Evolutionary conservation across 2,113 vertebrate species (phyloP), one percentile per base, ranked within the genome.

Genomic region (Atherinomorus stipes): DNA sequence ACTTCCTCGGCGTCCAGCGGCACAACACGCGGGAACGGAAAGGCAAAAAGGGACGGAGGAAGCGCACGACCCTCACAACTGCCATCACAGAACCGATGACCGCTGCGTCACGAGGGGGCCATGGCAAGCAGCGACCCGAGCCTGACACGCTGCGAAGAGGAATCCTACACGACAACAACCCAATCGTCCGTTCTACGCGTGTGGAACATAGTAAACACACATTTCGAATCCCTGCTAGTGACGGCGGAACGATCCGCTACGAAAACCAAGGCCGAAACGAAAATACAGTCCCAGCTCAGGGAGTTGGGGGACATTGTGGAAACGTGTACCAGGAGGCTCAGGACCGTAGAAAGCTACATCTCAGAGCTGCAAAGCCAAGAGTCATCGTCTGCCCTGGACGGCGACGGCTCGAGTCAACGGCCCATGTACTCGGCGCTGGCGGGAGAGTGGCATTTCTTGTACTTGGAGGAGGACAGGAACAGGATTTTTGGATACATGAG

Each of bases 371-470:
- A n/a, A 6, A 4, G 2, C 1, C 16, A 7, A 11, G 61, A 64
- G 2, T 2, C 1, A 1, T 9, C 5, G 0, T 13, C 1, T 5
- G 10, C n/a, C n/a, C n/a, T 4, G 15, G 6, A 1, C 5, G 1
- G 16, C 5, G 23, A 16, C 3, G 11, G 7, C 22, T 11, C 51
- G 4, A 19, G 3, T 1, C 1, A 23, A 1, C 4, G 0, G 3
- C 21, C 3, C 12, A 1, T 7, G 6, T 16, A 16, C 16, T 5
- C 19, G 6, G 21, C n/a, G 4, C 52, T 68, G 0, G 22, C 1
- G 2, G 71, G 71, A 1, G 71, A 64, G 4, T 73, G 71, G 71
- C 60, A 56, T n/a, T 73, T 73, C 3, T 4, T 74, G 11, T 50
- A 64, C 42, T 26, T 15, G 28, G n/a, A n/a, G n/a, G n/a, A n/a